Evolutionary conservation across 2,113 vertebrate genomes (phyloP).

Genomic region (Spea multiplicata): DNA sequence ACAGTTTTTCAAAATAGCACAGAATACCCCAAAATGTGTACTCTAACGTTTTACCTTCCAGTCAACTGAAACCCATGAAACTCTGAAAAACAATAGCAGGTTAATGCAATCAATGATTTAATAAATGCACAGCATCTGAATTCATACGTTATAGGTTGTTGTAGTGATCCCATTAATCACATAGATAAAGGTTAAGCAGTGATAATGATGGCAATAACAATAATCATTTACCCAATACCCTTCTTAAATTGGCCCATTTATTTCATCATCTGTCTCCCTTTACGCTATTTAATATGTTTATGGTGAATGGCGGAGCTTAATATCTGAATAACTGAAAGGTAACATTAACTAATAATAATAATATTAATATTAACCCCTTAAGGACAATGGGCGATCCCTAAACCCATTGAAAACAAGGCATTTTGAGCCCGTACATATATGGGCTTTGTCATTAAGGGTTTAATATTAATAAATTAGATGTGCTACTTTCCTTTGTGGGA

Average conservation of each 20-base stretch:
- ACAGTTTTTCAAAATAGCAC: too few species aligned
- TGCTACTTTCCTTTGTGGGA: too few species aligned
- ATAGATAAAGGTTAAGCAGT: slow-evolving; percentile 41
- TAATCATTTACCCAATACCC: slow-evolving; percentile 37
- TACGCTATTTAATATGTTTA: neutral
- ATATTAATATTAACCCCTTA: too few species aligned
- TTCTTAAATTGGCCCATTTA: slow-evolving; percentile 30
- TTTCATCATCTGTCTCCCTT: slow-evolving; percentile 13
- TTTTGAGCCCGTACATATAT: too few species aligned
- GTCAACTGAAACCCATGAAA: neutral
- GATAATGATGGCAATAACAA: slow-evolving; percentile 42
- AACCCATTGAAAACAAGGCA: too few species aligned
- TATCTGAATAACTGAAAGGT: too few species aligned
- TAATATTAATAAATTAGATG: too few species aligned
- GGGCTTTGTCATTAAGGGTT: too few species aligned
- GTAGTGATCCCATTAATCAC: slow-evolving; percentile 26
- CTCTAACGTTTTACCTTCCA: neutral
- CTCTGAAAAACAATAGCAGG: slow-evolving; percentile 36
- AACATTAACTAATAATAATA: too few species aligned
- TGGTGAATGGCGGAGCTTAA: too few species aligned
- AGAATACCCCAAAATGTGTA: too few species aligned
- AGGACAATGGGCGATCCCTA: too few species aligned
- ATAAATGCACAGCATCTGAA: slow-evolving; percentile 29
- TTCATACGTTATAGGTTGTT: slow-evolving; percentile 1
- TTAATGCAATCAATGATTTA: slow-evolving; percentile 39